Base-by-base conservation (phyloP, 1,140 invertebrate species). In the Drosophila jambulina region DNA sequence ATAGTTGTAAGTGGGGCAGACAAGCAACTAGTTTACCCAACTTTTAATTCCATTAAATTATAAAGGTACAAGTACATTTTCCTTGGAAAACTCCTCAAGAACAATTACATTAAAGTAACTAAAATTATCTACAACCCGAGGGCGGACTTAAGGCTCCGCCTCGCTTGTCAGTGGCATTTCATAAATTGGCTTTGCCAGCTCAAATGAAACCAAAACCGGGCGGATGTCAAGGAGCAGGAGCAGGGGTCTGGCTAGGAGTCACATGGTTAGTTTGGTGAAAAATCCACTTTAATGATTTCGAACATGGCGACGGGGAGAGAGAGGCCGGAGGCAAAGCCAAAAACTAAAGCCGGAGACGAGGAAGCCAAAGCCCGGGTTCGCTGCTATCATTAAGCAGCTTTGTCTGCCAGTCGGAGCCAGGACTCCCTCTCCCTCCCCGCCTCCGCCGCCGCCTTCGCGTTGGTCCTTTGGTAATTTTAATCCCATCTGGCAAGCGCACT, bases 401-500 rank as follows among this genome's bases (percentile, higher is more conserved):
- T 78, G 76, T 71, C 76, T 78, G 65, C 72, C 72, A 69, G 43
- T 32, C 62, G 45, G 27, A 15, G 56, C 53, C 25, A 56, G 49
- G 57, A 63, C 21, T 54, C 51, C 34, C 0, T 19, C 10, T 45
- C 43, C 43, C 1, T 32, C 27, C 45, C 43, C 1, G 32, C 27
- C 45, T 43, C n/a, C 25, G 0, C 4, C 9, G 21, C 19, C 51
- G 13, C 19, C 56, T 13, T 1, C 27, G 13, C 4, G 32, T 68
- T 75, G 53, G 63, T 63, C 61, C 68, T 79, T 79, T 79, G 77
- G 77, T 79, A 79, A 79, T 79, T 79, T 79, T 79, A 79, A 79
- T 79, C 77, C 70, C 69, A 79, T 79, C 76, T 79, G 69, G 75
- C 53, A 45, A 59, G 70, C 36, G 70, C 70, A 72, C 68, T 74